A percentile compares a stretch with the other conserved stretches of the same genome.
These are phyloP conservation scores for Adoxophyes honmai DNA, from an alignment of 1,140 invertebrate species.

Conservation along the genomic window DNA sequence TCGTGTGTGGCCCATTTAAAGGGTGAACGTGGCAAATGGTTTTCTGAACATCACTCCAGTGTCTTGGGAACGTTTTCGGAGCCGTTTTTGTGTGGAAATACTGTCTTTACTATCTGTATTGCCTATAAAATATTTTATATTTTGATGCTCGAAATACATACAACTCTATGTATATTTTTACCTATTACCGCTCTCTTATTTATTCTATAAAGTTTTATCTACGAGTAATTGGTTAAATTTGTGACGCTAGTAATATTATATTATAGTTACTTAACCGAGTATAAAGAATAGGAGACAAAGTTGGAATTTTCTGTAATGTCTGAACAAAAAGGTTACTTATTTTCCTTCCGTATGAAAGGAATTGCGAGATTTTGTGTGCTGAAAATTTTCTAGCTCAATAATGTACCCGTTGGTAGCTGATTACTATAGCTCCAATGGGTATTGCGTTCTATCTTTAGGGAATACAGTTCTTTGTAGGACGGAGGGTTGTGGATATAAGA, in stretches of 20 bases:
- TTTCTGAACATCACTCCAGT: constrained; percentile 38
- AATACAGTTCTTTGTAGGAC: constrained; percentile 22
- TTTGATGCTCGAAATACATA: too few relatives aligned
- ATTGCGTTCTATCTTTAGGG: constrained; percentile 13
- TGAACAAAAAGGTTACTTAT: constrained; percentile 6
- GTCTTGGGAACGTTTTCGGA: constrained; percentile 21
- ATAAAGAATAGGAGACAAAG: not conserved
- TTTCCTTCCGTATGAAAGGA: constrained; percentile 21
- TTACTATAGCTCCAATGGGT: constrained; percentile 17
- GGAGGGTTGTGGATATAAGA: constrained; percentile 30
- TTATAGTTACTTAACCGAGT: too few relatives aligned
- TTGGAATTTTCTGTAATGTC: not conserved
- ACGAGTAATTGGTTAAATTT: too few relatives aligned
- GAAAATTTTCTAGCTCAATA: constrained; percentile 52
- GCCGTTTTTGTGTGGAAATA: not conserved
- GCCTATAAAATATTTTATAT: constrained; percentile 10
- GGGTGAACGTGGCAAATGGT: constrained; percentile 35
- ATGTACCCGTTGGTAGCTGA: constrained; percentile 43
- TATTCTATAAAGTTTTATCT: too few relatives aligned
- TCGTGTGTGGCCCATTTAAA: constrained; percentile 31
- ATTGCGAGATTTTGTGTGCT: constrained; percentile 51
- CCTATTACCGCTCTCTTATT: too few relatives aligned
- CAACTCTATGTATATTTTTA: too few relatives aligned
- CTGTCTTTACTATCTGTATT: not conserved
- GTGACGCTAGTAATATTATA: too few relatives aligned